These are phyloP conservation scores for Pseudopipra pipra DNA, from an alignment of 2,113 vertebrate genomes.

Conservation along the genomic window DNA sequence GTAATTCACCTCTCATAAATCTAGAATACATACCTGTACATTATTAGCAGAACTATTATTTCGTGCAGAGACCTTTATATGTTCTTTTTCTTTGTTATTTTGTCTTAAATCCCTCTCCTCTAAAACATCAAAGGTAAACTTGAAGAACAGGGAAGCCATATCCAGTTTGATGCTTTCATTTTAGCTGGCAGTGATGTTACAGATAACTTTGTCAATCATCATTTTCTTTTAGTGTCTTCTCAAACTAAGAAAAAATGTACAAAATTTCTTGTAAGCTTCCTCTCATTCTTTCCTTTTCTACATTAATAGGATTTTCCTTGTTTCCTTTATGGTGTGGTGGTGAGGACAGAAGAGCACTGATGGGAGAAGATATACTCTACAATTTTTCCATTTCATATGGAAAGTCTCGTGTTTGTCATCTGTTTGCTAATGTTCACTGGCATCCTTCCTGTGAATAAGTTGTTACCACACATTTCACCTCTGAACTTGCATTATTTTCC, in stretches of 20 bases:
- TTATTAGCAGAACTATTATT: background rate
- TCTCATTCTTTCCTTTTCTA: background rate
- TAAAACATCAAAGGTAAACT: background rate
- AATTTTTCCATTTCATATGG: background rate
- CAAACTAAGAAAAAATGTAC: background rate
- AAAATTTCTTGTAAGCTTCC: background rate
- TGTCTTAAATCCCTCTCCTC: background rate
- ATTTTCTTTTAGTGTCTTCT: background rate
- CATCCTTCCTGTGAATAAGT: background rate
- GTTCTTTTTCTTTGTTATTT: background rate
- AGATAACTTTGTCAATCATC: background rate
- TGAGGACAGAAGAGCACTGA: background rate
- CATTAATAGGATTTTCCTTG: background rate
- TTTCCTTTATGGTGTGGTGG: background rate
- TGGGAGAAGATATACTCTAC: background rate
- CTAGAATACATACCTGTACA: fast-evolving
- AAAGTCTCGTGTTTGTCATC: background rate
- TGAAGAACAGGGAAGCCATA: background rate
- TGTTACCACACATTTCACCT: background rate
- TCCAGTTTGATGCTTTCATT: background rate
- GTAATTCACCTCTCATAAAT: background rate
- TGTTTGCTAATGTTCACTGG: background rate
- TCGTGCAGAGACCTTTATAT: background rate
- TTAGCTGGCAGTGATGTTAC: background rate
- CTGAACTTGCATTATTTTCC: background rate